Conservation (phyloP, 37 sponge, comb jelly and placozoan genomes). For the Bolinopsis microptera region DNA sequence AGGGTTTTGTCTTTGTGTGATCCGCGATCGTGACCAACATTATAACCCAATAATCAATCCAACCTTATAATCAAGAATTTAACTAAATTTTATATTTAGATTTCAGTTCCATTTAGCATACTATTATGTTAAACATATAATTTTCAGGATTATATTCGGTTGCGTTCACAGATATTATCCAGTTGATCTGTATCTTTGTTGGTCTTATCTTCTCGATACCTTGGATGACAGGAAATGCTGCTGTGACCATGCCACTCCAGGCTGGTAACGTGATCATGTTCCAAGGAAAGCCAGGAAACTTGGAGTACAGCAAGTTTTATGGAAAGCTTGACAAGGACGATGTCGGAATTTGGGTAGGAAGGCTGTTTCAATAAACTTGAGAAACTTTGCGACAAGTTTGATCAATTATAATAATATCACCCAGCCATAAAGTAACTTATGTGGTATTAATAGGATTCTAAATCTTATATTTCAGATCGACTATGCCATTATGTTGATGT, state of each 20-base stretch:
- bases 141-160: slow-evolving; percentile 39
- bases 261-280: background rate
- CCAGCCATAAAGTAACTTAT: too few relatives aligned
- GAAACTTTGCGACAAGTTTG: too few relatives aligned
- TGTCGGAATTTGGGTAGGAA: slow-evolving; percentile 39
- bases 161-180: slow-evolving; percentile 22
- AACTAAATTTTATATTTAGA: too few relatives aligned
- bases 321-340: slow-evolving; percentile 3
- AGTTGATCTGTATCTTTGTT: slow-evolving; percentile 46
- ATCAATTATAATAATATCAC: too few relatives aligned
- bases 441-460: too few relatives aligned
- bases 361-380: background rate
- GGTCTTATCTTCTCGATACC: slow-evolving; percentile 20
- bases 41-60: too few relatives aligned
- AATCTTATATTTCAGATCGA: slow-evolving; percentile 30
- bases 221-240: background rate
- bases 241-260: background rate
- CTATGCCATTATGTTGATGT: slow-evolving; percentile 62
- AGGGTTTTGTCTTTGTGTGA: too few relatives aligned
- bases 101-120: too few relatives aligned
- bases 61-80: too few relatives aligned
- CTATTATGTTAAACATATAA: too few relatives aligned
- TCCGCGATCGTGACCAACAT: too few relatives aligned
- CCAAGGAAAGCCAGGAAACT: background rate
- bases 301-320: background rate